Conservation (phyloP, 2,113 vertebrate species). For the Lipophrys pholis region DNA sequence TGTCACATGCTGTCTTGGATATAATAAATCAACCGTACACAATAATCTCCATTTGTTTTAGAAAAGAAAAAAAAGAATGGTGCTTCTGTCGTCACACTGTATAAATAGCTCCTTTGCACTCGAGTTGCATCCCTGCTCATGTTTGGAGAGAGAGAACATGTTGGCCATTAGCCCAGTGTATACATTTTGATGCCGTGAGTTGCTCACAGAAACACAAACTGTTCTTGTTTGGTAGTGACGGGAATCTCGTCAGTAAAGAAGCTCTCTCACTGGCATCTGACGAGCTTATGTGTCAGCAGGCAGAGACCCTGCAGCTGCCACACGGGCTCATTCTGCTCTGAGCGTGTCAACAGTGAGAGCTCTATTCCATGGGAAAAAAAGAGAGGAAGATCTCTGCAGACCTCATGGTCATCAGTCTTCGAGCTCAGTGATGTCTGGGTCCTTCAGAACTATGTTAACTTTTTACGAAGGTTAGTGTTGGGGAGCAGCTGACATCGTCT, state of each 20-base stretch:
- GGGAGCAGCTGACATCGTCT: slow-evolving; percentile 34
- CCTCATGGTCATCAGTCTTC: slow-evolving; percentile 22
- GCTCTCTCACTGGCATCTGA: slow-evolving; percentile 53
- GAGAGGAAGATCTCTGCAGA: slow-evolving; percentile 3
- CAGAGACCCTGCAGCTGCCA: slow-evolving; percentile 55
- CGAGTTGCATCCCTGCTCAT: background rate
- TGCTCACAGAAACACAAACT: slow-evolving; percentile 27
- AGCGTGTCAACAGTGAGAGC: slow-evolving; percentile 32
- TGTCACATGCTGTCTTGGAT: too few species aligned
- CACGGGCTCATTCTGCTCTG: slow-evolving; percentile 41
- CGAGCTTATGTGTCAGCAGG: slow-evolving; percentile 49
- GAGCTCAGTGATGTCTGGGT: slow-evolving; percentile 14
- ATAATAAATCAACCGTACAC: too few species aligned
- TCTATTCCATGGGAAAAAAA: slow-evolving; percentile 31
- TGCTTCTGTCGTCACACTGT: too few species aligned
- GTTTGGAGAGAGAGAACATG: background rate
- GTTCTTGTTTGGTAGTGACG: slow-evolving; percentile 31
- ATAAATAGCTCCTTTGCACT: too few species aligned
- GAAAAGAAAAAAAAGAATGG: too few species aligned
- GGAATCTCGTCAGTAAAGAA: slow-evolving; percentile 44
- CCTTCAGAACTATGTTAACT: slow-evolving; percentile 28
- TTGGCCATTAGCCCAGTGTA: slow-evolving; percentile 3
- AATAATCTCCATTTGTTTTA: too few species aligned
- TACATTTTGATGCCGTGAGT: slow-evolving; percentile 9
- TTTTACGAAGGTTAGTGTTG: slow-evolving; percentile 20